These are phyloP conservation scores for Saimiri boliviensis DNA, from an alignment of 2,113 vertebrate genomes.

Conservation along the genomic window DNA sequence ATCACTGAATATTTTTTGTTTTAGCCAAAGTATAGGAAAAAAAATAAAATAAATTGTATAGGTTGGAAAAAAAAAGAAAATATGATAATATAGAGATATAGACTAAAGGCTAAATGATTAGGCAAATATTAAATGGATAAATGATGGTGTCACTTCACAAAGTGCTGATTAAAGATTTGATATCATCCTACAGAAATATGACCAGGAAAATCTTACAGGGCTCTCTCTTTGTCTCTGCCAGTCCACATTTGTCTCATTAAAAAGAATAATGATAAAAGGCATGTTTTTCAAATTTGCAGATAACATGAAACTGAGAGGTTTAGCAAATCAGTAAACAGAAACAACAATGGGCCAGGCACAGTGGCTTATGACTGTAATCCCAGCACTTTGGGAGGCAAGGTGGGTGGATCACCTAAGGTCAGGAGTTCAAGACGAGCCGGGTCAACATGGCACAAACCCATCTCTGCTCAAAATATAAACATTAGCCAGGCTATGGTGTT, in stretches of 20 bases:
- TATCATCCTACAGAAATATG: neutral
- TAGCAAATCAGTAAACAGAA: neutral
- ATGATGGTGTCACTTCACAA: neutral
- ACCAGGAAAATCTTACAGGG: neutral
- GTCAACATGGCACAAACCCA: too few species aligned
- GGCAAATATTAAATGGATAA: constrained; percentile 26
- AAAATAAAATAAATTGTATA: constrained; percentile 55
- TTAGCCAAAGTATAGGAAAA: constrained; percentile 38
- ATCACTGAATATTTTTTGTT: constrained; percentile 19
- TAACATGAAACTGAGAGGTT: constrained; percentile 15
- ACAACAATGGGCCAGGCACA: neutral
- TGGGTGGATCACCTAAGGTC: too few species aligned
- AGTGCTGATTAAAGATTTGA: neutral
- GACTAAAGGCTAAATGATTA: neutral
- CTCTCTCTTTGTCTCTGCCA: neutral
- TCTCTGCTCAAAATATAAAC: too few species aligned
- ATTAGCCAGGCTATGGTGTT: too few species aligned
- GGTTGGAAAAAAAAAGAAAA: too few species aligned
- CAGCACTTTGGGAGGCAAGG: too few species aligned
- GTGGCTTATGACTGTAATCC: too few species aligned
- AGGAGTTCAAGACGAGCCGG: too few species aligned
- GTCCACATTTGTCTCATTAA: constrained; percentile 24
- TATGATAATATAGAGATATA: neutral
- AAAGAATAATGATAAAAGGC: constrained; percentile 14
- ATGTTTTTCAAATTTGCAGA: constrained; percentile 17